Percentiles rank a stretch among this genome's conserved stretches.
These are phyloP conservation scores for Phrynosoma platyrhinos DNA, from an alignment of 2,113 vertebrate genomes.

Conservation along the genomic window DNA sequence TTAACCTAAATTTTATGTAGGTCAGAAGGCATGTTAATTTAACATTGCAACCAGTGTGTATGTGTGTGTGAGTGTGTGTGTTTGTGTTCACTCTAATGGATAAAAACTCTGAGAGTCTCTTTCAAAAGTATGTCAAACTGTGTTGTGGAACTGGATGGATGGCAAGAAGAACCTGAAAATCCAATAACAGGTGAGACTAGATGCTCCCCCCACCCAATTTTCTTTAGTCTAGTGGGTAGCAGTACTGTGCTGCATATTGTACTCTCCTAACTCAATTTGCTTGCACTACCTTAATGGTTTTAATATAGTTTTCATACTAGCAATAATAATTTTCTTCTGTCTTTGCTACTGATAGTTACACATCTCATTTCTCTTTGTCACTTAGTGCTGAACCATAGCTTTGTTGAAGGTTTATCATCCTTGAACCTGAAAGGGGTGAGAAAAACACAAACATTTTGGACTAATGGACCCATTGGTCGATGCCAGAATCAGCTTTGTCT, in stretches of 20 bases:
- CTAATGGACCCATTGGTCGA: constrained; percentile 50
- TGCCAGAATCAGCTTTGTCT: constrained; percentile 31
- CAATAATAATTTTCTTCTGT: constrained; percentile 56
- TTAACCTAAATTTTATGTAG: neutral
- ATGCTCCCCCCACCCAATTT: neutral
- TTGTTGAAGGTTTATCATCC: constrained; percentile 51
- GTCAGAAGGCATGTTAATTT: neutral
- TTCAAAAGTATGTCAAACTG: neutral
- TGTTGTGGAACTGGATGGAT: neutral
- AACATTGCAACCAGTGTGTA: neutral
- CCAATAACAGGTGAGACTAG: constrained; percentile 25
- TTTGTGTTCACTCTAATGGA: neutral
- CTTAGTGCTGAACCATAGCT: constrained; percentile 50
- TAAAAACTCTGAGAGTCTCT: neutral
- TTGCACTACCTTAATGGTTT: constrained; percentile 47
- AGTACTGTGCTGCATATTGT: constrained; percentile 14
- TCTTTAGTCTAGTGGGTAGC: constrained; percentile 8
- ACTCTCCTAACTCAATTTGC: constrained; percentile 50
- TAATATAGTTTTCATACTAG: constrained; percentile 51
- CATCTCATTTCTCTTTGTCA: constrained; percentile 65
- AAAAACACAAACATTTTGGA: constrained; percentile 38
- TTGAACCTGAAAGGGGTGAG: constrained; percentile 54
- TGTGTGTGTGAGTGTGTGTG: neutral
- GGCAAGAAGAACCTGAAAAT: constrained; percentile 40
- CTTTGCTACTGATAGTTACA: constrained; percentile 49